Evolutionary conservation across 2,888 invertebrate species (phyloP).

Genomic region (Hermodice carunculata): DNA sequence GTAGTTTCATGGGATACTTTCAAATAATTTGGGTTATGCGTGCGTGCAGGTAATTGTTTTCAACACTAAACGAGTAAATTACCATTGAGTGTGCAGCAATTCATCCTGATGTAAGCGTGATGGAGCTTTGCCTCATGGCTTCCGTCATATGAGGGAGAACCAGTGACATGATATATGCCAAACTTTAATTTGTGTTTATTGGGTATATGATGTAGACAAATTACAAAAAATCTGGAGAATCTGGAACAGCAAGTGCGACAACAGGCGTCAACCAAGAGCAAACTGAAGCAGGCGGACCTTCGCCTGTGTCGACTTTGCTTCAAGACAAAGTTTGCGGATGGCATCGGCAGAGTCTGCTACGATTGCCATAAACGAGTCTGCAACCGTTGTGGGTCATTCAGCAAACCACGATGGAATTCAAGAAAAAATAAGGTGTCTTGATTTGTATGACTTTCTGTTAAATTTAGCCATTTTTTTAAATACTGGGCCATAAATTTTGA

Average conservation of each 20-base stretch:
- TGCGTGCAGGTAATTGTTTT: background rate
- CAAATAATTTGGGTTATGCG: too few relatives aligned
- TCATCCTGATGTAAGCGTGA: background rate
- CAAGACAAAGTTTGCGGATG: constrained; percentile 62
- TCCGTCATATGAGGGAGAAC: constrained; percentile 6
- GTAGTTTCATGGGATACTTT: too few relatives aligned
- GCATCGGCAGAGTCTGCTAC: constrained; percentile 58
- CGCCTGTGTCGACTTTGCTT: constrained; percentile 63
- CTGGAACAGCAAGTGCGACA: constrained; percentile 50
- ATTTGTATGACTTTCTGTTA: too few relatives aligned
- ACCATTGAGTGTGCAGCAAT: background rate
- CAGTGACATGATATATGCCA: too few relatives aligned
- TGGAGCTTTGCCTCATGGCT: background rate
- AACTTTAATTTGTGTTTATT: too few relatives aligned
- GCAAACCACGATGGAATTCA: constrained; percentile 43
- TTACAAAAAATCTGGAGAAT: too few relatives aligned
- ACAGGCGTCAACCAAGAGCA: constrained; percentile 44
- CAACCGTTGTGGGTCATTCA: constrained; percentile 57
- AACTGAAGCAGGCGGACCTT: constrained; percentile 51
- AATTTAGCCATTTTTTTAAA: too few relatives aligned
- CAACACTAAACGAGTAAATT: background rate
- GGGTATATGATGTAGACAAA: too few relatives aligned
- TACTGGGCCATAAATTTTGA: too few relatives aligned
- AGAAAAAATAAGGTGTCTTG: constrained; percentile 55
- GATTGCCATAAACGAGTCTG: constrained; percentile 64